Conservation (phyloP, 2,113 vertebrate species). For the Prunella fulvescens region DNA sequence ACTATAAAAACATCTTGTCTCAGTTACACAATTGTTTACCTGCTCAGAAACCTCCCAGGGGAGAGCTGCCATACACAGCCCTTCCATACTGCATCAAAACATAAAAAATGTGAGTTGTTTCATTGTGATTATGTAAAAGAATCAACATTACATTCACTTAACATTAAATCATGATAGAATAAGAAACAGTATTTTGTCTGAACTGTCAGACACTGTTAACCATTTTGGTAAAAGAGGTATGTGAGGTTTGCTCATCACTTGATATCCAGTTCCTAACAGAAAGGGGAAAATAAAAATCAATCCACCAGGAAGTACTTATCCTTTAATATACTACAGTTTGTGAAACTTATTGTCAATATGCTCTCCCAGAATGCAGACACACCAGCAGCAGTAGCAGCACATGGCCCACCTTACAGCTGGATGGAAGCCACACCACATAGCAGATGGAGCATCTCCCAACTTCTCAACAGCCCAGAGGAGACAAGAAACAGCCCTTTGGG, state of each 20-base stretch:
- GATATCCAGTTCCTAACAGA: neutral
- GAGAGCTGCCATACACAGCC: neutral
- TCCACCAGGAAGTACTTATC: neutral
- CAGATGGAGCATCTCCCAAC: neutral
- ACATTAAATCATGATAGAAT: neutral
- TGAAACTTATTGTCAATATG: neutral
- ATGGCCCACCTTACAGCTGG: neutral
- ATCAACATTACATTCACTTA: neutral
- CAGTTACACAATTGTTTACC: neutral
- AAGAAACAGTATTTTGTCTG: neutral
- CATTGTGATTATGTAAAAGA: neutral
- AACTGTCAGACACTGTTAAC: neutral
- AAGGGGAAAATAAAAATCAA: neutral
- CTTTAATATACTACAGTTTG: neutral
- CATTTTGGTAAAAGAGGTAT: neutral
- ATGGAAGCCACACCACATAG: accelerated
- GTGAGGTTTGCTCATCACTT: neutral
- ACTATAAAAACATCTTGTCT: neutral
- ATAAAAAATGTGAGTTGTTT: neutral
- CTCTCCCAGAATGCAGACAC: neutral
- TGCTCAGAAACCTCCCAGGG: neutral
- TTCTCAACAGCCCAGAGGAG: neutral
- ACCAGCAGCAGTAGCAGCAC: neutral
- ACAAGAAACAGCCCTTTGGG: neutral
- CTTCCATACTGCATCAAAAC: neutral